Percentiles rank a stretch among this genome's conserved stretches.
Conservation (phyloP, 1,140 invertebrate genomes). For the Diachasmimorpha longicaudata region DNA sequence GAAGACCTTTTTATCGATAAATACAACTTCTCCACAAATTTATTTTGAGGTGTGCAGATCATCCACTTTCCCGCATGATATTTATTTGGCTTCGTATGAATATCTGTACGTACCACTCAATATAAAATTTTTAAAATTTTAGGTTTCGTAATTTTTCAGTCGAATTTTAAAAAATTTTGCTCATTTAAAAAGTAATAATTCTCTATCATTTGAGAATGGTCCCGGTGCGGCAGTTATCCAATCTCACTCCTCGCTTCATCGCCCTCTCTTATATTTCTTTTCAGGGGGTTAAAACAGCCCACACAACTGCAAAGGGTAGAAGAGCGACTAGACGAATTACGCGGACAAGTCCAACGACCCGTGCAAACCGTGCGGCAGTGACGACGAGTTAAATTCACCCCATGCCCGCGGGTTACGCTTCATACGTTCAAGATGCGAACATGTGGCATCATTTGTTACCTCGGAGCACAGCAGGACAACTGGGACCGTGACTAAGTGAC, state of each 20-base stretch:
- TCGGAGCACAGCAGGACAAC: conserved; percentile 6
- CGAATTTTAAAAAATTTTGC: too few relatives aligned
- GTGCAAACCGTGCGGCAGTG: conserved; percentile 1
- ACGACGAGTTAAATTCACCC: conserved; percentile 23
- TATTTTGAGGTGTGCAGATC: too few relatives aligned
- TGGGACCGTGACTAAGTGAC: conserved; percentile 7
- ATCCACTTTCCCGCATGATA: too few relatives aligned
- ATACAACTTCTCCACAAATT: too few relatives aligned
- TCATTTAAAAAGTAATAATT: too few relatives aligned
- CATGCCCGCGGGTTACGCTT: conserved; percentile 31
- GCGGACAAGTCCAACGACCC: conserved; percentile 22
- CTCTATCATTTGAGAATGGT: conserved; percentile 44
- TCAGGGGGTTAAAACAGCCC: not conserved
- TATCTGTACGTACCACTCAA: too few relatives aligned
- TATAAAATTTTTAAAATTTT: too few relatives aligned
- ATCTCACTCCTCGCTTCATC: not conserved
- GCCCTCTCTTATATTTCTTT: conserved; percentile 16
- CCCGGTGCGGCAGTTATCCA: conserved; percentile 49
- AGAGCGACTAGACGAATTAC: conserved; percentile 44
- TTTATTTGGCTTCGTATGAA: too few relatives aligned
- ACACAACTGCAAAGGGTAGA: not conserved
- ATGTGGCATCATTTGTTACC: conserved; percentile 63
- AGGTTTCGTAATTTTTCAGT: too few relatives aligned
- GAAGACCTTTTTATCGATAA: too few relatives aligned
- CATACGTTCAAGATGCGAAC: conserved; percentile 54